Evolutionary conservation across 2,888 invertebrate species (phyloP), one percentile per base, ranked within the genome.

Genomic region (Pachymerium ferrugineum): DNA sequence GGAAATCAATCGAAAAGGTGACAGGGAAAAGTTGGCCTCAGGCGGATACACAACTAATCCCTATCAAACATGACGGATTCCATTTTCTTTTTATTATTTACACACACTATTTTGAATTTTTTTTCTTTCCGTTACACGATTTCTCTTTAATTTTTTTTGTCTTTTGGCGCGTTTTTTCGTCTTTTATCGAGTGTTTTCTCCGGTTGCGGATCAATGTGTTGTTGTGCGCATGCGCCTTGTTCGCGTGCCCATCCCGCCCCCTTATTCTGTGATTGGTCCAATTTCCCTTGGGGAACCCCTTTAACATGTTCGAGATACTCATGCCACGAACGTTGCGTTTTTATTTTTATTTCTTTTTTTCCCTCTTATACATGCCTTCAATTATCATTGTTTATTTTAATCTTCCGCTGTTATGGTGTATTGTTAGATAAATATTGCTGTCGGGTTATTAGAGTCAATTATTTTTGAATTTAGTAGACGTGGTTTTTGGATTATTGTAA

Each of bases 1-100:
- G 62, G 62, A 62, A 62, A 62, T 62, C 62, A 62, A 62, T 62
- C 62, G 62, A 62, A 62, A 62, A 62, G 62, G 62, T 62, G 62
- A 62, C 62, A 62, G 12, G 62, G 62, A 62, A 28, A 62, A 62
- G 62, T 62, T 62, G 62, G 25, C 62, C 62, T 62, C 62, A 62
- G 62, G 62, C 62, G 62, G 25, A 25, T 62, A 62, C 62, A 62
- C 22, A 62, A 62, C 62, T 62, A 28, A 62, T 62, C 62, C 28
- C 62, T n/a, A 62, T 62, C 62, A 25, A 62, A 62, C 62, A 62
- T 62, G 62, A 10, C 28, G 12, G 62, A 62, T 28, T 22, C 62
- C 62, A 62, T 62, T 28, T 62, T 62, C 10, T 47, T 8, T 62
- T 62, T 25, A 12, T 54, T 25, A 14, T 28, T 25, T 28, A 5